A percentile compares a stretch with the other conserved stretches of the same genome.
Evolutionary conservation across 2,888 invertebrate genomes (phyloP).

Genomic region (Thumatha senex): DNA sequence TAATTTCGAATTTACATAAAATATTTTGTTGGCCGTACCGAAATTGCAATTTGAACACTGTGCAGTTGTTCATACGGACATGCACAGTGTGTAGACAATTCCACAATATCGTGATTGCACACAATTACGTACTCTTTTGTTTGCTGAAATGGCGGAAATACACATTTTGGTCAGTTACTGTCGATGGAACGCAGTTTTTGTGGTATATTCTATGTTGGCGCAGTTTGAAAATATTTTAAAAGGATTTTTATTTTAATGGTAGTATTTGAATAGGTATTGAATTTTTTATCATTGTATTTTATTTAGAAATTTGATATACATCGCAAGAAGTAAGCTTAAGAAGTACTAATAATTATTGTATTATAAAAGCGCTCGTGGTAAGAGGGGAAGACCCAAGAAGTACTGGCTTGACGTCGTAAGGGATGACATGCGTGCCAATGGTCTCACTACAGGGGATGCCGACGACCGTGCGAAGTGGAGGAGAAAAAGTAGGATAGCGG

Average conservation of each 20-base stretch:
- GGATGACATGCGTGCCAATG: too few species aligned
- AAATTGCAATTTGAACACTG: conserved; percentile 18
- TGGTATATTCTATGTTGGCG: background rate
- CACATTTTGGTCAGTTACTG: conserved; percentile 12
- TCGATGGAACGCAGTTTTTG: conserved; percentile 1
- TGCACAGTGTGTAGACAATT: conserved; percentile 23
- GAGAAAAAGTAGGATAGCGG: too few species aligned
- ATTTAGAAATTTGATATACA: too few species aligned
- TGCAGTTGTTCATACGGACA: conserved; percentile 9
- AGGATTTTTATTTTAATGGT: background rate
- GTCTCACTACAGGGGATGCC: too few species aligned
- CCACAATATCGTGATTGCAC: conserved; percentile 23
- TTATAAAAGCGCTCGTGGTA: too few species aligned
- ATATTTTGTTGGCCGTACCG: conserved; percentile 4
- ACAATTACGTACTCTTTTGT: conserved; percentile 14
- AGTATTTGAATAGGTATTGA: too few species aligned
- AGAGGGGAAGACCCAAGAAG: too few species aligned
- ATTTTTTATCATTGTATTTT: too few species aligned
- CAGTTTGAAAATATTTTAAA: background rate
- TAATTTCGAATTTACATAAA: conserved; percentile 27
- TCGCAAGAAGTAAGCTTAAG: too few species aligned
- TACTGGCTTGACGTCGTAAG: too few species aligned
- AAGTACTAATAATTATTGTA: too few species aligned
- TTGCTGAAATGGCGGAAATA: conserved; percentile 6
- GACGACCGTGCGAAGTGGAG: too few species aligned